Evolutionary conservation across 2,888 invertebrate species (phyloP).

Genomic region (Embidobia sp.): DNA sequence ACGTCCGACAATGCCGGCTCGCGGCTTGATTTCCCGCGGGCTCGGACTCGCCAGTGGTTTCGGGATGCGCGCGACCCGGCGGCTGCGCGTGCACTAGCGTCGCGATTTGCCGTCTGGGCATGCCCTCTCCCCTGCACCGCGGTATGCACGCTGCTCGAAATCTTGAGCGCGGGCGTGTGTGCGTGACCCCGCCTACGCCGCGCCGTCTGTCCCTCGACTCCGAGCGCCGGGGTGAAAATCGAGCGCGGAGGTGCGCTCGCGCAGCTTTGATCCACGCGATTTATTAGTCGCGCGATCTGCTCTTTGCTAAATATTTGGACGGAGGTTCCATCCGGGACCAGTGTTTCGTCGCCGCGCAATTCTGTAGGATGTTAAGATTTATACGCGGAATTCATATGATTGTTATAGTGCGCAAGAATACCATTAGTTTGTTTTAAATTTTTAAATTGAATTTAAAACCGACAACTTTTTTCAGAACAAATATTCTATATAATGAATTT

Average conservation of each 20-base stretch:
- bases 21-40: constrained; percentile 71
- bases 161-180: no score
- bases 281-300: constrained; percentile 31
- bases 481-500: no score
- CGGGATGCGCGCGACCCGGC: constrained; percentile 45
- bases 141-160: neutral
- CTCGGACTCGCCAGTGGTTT: constrained; percentile 25
- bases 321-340: neutral
- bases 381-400: no score
- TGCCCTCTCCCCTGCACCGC: neutral
- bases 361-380: no score
- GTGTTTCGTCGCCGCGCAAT: neutral
- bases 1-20: constrained; percentile 75
- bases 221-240: constrained; percentile 19
- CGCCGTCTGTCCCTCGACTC: neutral
- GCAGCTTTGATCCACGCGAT: constrained; percentile 16
- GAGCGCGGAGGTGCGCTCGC: constrained; percentile 2
- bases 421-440: no score
- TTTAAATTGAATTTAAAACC: no score
- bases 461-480: no score
- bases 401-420: no score
- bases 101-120: constrained; percentile 2
- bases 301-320: constrained; percentile 27
- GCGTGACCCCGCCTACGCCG: constrained; percentile 1
- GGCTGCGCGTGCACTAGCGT: constrained; percentile 35